A percentile compares a stretch with the other conserved stretches of the same genome.
Conservation (phyloP, 64 coral and sea anemone genomes). For the Montipora foliosa region DNA sequence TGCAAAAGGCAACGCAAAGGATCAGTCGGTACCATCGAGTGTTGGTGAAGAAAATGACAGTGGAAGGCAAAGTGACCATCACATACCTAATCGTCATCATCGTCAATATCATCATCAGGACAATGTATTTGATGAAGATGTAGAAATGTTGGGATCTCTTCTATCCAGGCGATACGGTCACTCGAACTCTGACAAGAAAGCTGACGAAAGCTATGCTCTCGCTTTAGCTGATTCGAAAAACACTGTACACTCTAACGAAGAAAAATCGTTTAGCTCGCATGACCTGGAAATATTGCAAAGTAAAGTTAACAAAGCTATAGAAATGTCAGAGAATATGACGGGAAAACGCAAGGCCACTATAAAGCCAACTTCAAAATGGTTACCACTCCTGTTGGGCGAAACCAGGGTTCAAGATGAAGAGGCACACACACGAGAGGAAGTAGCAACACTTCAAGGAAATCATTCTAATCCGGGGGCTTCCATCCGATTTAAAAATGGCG, state of each 20-base stretch:
- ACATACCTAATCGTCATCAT: slow-evolving; percentile 12
- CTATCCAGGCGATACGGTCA: not conserved
- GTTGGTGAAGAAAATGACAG: not conserved
- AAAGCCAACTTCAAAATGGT: not conserved
- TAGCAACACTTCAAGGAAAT: slow-evolving; percentile 7
- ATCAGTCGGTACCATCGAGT: not conserved
- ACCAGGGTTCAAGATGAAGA: slow-evolving; percentile 33
- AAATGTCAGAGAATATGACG: slow-evolving; percentile 35
- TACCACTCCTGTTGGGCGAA: not conserved
- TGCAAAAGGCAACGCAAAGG: not conserved
- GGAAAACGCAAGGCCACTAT: slow-evolving; percentile 1
- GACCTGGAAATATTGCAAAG: slow-evolving; percentile 56
- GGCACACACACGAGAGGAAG: slow-evolving; percentile 51
- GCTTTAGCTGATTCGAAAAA: no score
- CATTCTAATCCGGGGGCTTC: not conserved
- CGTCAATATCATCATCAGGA: not conserved
- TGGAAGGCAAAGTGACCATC: not conserved
- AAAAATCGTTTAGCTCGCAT: slow-evolving; percentile 1
- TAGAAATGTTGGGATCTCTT: slow-evolving; percentile 34
- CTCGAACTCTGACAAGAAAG: not conserved
- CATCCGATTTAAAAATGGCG: not conserved
- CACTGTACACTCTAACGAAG: no score
- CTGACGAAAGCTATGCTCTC: not conserved
- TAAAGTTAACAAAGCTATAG: slow-evolving; percentile 71
- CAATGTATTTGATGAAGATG: not conserved